A percentile compares a stretch with the other conserved stretches of the same genome.
Evolutionary conservation across 2,797 vertebrate species (phyloP).

Genomic region (Neosilurus hyrtlii): DNA sequence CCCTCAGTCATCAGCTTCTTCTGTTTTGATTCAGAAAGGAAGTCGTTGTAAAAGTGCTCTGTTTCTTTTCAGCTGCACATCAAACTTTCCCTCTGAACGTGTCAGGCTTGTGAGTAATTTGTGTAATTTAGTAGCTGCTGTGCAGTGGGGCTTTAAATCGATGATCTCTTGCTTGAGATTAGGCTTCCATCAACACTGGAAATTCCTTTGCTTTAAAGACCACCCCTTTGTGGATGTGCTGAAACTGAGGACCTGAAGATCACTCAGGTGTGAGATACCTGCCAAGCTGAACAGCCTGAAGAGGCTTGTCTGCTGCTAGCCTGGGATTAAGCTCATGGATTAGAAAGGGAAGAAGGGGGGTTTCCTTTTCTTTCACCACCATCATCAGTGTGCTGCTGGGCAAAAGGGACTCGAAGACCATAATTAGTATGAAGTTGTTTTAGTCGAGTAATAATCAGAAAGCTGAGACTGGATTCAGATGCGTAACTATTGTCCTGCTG

Average conservation of each 20-base stretch:
- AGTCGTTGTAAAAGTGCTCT: constrained; percentile 37
- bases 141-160: background rate
- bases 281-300: constrained; percentile 38
- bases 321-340: constrained; percentile 52
- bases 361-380: constrained; percentile 38
- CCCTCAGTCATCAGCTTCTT: constrained; percentile 18
- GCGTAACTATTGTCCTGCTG: too few relatives aligned
- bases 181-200: constrained; percentile 16
- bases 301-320: constrained; percentile 38
- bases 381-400: constrained; percentile 16
- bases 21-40: constrained; percentile 43
- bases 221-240: constrained; percentile 38
- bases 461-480: background rate
- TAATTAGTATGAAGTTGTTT: background rate
- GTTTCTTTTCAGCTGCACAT: constrained; percentile 45
- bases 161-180: constrained; percentile 24
- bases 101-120: background rate
- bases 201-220: constrained; percentile 35
- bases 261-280: constrained; percentile 57
- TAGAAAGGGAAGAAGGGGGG: constrained; percentile 36
- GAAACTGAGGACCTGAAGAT: background rate
- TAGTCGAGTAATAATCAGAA: background rate
- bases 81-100: constrained; percentile 8
- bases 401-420: constrained; percentile 12
- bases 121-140: constrained; percentile 19